These are phyloP conservation scores for Brachionus rubens DNA, from an alignment of 1,140 invertebrate genomes.

Conservation along the genomic window DNA sequence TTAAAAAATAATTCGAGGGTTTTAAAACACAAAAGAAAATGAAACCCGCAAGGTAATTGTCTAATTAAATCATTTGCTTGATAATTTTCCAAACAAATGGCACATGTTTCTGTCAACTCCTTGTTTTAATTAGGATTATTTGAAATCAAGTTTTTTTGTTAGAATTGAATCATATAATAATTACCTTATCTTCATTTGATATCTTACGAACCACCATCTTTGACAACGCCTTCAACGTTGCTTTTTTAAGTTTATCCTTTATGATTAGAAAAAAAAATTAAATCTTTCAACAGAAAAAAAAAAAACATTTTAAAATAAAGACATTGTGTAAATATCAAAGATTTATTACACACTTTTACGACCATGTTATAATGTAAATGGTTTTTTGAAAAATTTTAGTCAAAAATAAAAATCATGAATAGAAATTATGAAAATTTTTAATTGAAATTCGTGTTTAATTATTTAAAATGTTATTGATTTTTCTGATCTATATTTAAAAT, in stretches of 20 bases:
- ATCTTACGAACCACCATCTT: conserved; percentile 37
- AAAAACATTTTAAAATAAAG: too few species aligned
- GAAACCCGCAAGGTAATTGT: conserved; percentile 39
- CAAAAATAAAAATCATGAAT: too few species aligned
- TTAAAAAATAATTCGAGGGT: neutral
- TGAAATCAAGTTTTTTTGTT: neutral
- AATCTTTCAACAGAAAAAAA: neutral
- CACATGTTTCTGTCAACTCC: conserved; percentile 31
- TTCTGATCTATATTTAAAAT: too few species aligned
- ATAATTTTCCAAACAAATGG: conserved; percentile 45
- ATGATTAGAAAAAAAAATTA: neutral
- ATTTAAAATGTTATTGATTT: too few species aligned
- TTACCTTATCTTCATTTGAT: conserved; percentile 35
- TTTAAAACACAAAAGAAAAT: neutral
- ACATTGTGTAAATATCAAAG: too few species aligned
- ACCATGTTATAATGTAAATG: too few species aligned
- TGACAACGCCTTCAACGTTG: conserved; percentile 28
- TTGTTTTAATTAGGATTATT: neutral
- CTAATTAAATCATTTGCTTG: conserved; percentile 39
- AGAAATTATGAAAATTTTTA: too few species aligned
- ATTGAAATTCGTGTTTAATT: too few species aligned
- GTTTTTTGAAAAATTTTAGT: too few species aligned
- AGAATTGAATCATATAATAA: too few species aligned
- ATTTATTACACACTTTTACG: too few species aligned
- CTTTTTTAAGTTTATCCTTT: conserved; percentile 30